phyloP scores from a whole-genome alignment of 2,888 invertebrate species.

The Megastigmus dorsalis region DNA sequence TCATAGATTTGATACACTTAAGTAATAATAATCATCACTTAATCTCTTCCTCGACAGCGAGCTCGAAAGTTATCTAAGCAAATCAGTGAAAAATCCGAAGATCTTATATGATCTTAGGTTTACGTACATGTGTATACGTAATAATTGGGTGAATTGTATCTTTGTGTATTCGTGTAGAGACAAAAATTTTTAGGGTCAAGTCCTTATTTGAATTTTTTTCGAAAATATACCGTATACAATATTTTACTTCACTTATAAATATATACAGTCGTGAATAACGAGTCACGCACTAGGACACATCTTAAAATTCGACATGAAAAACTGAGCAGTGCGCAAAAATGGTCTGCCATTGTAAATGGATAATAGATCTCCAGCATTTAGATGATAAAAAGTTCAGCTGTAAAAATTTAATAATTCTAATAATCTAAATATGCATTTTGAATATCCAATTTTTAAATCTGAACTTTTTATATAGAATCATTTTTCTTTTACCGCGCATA shows the following conservation, averaged over 20 bases:
- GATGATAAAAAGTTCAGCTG: conserved; percentile 47
- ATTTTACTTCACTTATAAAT: conserved; percentile 73
- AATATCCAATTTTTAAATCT: conserved; percentile 45
- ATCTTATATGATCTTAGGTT: conserved; percentile 37
- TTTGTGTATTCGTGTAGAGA: conserved; percentile 39
- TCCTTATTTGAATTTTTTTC: conserved; percentile 70
- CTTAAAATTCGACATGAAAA: conserved; percentile 67
- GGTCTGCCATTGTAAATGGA: conserved; percentile 40
- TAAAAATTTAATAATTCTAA: conserved; percentile 46
- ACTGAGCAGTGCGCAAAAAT: conserved; percentile 68
- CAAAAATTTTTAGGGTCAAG: conserved; percentile 59
- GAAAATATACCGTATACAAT: conserved; percentile 74
- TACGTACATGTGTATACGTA: conserved; percentile 32
- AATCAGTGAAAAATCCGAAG: conserved; percentile 44
- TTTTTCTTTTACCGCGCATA: conserved; percentile 8
- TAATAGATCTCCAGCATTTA: conserved; percentile 40
- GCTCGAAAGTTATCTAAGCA: conserved; percentile 42
- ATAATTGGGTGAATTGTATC: conserved; percentile 28
- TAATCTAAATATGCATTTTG: conserved; percentile 36
- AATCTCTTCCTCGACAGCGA: conserved; percentile 21
- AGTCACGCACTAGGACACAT: conserved; percentile 68
- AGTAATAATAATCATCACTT: conserved; percentile 42
- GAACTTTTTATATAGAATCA: conserved; percentile 37
- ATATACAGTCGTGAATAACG: conserved; percentile 71
- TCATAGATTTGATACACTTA: conserved; percentile 35